Conservation (phyloP, 2,113 vertebrate genomes). For the Eidolon helvum region DNA sequence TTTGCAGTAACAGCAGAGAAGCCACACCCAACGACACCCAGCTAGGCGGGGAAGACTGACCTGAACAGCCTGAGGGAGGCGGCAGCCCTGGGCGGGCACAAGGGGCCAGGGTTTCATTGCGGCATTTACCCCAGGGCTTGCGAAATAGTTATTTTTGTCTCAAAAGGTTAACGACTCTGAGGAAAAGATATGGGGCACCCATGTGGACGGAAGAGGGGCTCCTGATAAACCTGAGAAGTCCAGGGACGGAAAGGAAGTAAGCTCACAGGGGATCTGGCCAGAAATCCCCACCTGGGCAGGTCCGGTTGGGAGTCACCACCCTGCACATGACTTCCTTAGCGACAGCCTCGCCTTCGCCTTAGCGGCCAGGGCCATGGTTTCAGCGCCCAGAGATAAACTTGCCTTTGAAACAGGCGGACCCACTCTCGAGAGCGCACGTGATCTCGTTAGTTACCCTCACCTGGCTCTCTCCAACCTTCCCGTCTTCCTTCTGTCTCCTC, state of each 20-base stretch:
- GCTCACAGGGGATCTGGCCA: background rate
- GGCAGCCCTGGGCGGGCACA: too few species aligned
- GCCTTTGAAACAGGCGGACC: background rate
- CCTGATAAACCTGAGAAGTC: background rate
- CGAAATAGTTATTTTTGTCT: background rate
- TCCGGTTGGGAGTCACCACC: background rate
- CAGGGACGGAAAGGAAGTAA: background rate
- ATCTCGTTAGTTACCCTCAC: background rate
- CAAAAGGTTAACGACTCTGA: rapidly evolving
- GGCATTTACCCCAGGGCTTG: background rate
- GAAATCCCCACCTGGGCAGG: background rate
- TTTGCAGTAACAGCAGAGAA: background rate
- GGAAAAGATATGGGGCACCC: background rate
- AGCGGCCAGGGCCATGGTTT: background rate
- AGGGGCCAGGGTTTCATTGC: background rate
- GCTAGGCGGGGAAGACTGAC: background rate
- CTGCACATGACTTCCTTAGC: background rate
- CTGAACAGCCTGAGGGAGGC: background rate
- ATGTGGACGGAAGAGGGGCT: background rate
- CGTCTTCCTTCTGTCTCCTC: background rate
- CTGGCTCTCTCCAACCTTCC: background rate
- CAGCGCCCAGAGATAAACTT: background rate
- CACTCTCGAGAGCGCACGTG: background rate
- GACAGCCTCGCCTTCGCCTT: background rate
- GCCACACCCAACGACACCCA: background rate